phyloP scores from a whole-genome alignment of 2,113 vertebrate species.

The Reinhardtius hippoglossoides region DNA sequence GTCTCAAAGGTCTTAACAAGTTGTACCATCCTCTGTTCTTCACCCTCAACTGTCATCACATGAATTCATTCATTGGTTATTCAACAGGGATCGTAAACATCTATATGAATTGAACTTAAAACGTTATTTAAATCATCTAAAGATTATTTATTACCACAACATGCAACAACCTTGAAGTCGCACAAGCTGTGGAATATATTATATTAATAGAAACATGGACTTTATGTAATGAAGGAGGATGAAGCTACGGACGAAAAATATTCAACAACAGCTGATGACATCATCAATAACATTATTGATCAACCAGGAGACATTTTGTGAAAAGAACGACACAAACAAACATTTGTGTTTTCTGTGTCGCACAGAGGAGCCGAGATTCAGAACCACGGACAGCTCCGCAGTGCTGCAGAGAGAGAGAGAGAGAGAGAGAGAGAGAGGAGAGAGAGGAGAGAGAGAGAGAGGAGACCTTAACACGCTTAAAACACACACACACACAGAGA shows the following conservation, averaged over 20 bases:
- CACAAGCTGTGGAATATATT: neutral
- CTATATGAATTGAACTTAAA: too few species aligned
- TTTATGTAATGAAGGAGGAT: neutral
- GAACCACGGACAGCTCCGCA: slow-evolving; percentile 27
- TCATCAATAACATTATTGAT: neutral
- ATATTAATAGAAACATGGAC: neutral
- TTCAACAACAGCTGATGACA: neutral
- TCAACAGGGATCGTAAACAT: too few species aligned
- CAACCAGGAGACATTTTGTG: neutral
- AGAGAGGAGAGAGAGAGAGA: neutral
- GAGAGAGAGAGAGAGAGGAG: neutral
- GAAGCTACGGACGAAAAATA: neutral
- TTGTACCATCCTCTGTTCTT: too few species aligned
- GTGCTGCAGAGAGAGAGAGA: slow-evolving; percentile 42
- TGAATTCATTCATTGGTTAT: too few species aligned
- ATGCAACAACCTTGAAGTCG: neutral
- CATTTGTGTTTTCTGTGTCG: slow-evolving; percentile 5
- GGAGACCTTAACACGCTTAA: too few species aligned
- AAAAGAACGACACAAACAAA: neutral
- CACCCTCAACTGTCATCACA: too few species aligned
- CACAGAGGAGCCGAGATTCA: slow-evolving; percentile 3
- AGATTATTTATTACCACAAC: too few species aligned
- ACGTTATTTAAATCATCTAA: too few species aligned
- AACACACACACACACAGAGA: neutral
- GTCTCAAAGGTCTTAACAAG: too few species aligned